phyloP scores from a whole-genome alignment of 2,113 vertebrate species.

The Uropsilus gracilis region DNA sequence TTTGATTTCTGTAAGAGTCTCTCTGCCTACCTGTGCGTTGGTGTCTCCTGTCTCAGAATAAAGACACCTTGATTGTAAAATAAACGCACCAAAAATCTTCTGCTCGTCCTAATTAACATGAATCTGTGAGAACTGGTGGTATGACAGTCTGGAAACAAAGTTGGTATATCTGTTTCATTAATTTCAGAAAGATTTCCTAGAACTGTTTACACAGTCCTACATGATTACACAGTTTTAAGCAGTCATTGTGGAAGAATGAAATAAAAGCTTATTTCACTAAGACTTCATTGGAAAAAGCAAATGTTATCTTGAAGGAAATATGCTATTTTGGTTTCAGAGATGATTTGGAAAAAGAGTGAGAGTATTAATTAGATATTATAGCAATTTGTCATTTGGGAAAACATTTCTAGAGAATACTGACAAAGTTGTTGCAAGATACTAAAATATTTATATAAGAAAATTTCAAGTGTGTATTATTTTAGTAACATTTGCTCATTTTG shows the following conservation, averaged over 20 bases:
- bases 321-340: background rate
- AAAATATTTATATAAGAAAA: conserved; percentile 32
- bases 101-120: too few relatives aligned
- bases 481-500: too few relatives aligned
- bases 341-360: background rate
- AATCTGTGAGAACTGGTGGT: too few relatives aligned
- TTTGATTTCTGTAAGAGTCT: too few relatives aligned
- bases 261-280: conserved; percentile 16
- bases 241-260: background rate
- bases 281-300: background rate
- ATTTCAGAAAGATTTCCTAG: background rate
- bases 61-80: too few relatives aligned
- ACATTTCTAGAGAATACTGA: conserved; percentile 3
- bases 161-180: background rate
- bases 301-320: background rate
- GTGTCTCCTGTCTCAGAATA: too few relatives aligned
- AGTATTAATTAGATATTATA: background rate
- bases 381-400: background rate
- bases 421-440: background rate
- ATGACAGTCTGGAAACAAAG: background rate
- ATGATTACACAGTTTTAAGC: background rate
- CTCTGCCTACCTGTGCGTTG: too few relatives aligned
- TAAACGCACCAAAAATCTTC: too few relatives aligned
- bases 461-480: background rate
- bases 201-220: background rate